Base-by-base conservation (phyloP, 1,140 invertebrate genomes). In the Drosophila tropicalis region DNA sequence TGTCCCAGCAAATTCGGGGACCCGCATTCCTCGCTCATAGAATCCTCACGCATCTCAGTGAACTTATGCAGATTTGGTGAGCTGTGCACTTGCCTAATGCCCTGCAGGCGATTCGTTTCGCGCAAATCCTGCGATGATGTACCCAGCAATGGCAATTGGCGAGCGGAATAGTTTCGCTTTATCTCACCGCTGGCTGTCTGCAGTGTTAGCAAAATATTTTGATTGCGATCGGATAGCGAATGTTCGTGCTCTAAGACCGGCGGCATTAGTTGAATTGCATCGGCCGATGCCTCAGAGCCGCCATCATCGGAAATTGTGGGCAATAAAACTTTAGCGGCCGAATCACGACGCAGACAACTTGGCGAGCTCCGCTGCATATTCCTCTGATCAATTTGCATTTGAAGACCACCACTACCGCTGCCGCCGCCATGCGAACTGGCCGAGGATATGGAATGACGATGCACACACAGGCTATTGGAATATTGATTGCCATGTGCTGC, bases 401-500 rank as follows among this genome's bases (percentile, higher is more conserved):
- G 90, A 9, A 91, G 69, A 6, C 90, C 90, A n/a, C 84, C 90
- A 1, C 68, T 76, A 1, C 73, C 73, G 51, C 64, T 74, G 62
- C 69, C 70, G 13, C 82, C 78, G 22, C 90, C 90, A 25, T 91
- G 81, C 5, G 84, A 90, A 54, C 87, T 90, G n/a, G 90, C 85
- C 62, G 86, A 90, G 5, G 84, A 83, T 29, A 90, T 83, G 69
- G 90, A 91, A 57, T 91, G 85, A 6, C 90, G 47, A 22, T 91
- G 87, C 1, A 90, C 90, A 36, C 81, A 91, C 41, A 90, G 60
- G 41, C 79, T 90, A 44, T 91, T 91, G 2, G 80, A 51, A 64
- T 90, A 94, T 91, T 71, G 79, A 89, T 92, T 92, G 79, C 69
- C 92, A 76, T 65, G 91, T 70, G 19, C 90, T 77, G 34, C 91